These are phyloP conservation scores for Eulemur albifrons DNA, from an alignment of 2,797 vertebrate species.

Conservation along the genomic window DNA sequence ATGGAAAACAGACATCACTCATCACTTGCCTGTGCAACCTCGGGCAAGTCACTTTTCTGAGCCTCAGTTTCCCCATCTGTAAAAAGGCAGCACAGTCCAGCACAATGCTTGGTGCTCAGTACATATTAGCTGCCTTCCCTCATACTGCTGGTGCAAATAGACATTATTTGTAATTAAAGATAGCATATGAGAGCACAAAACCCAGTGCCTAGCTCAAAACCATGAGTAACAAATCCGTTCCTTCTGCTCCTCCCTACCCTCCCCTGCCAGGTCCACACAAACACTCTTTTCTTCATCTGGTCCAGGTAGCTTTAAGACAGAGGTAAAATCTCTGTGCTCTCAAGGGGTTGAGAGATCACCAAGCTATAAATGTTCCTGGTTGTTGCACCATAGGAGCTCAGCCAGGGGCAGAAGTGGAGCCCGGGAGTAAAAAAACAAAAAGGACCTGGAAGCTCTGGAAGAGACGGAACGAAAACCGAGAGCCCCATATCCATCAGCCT, in stretches of 20 bases:
- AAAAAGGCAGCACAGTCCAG: background rate
- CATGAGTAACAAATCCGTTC: background rate
- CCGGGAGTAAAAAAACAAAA: background rate
- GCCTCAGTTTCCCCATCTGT: background rate
- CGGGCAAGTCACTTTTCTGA: background rate
- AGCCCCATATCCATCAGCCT: background rate
- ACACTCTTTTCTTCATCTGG: background rate
- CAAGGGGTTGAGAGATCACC: background rate
- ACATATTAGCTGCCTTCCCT: background rate
- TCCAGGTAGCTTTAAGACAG: background rate
- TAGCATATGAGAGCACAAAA: background rate
- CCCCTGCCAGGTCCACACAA: background rate
- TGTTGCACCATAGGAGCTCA: background rate
- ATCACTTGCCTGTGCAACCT: background rate
- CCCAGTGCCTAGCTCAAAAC: background rate
- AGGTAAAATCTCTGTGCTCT: background rate
- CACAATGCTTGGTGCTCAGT: background rate
- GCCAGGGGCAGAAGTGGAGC: background rate
- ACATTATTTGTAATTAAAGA: background rate
- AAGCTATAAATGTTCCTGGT: background rate
- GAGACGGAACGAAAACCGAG: background rate
- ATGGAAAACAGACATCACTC: background rate
- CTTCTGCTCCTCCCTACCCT: background rate
- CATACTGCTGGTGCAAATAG: background rate
- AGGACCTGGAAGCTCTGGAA: background rate